Evolutionary conservation across 1,140 invertebrate genomes (phyloP).

Genomic region (Brachionus koreanus): DNA sequence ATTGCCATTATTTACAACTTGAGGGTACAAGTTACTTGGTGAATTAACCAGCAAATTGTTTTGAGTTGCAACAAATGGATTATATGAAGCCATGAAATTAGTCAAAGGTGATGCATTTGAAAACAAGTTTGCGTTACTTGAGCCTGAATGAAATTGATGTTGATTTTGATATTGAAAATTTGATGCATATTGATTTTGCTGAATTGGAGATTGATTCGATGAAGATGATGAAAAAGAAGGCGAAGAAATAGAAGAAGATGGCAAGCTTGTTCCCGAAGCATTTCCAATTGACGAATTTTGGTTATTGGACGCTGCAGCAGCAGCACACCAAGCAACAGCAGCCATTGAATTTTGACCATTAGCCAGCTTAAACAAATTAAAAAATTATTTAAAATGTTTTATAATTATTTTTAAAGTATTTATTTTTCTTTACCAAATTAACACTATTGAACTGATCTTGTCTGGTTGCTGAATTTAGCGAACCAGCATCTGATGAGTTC

Average conservation of each 20-base stretch:
- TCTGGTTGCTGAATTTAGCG: not conserved
- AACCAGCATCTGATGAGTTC: not conserved
- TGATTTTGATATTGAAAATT: conserved; percentile 15
- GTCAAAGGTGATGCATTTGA: conserved; percentile 8
- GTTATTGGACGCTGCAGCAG: conserved; percentile 21
- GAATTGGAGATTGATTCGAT: not conserved
- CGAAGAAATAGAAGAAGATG: not conserved
- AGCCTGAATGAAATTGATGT: conserved; percentile 1
- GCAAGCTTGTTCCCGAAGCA: not conserved
- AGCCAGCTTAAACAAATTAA: not conserved
- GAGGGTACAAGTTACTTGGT: not conserved
- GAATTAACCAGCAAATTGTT: conserved; percentile 7
- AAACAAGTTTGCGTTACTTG: not conserved
- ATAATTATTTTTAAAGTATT: not conserved
- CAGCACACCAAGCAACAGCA: conserved; percentile 22
- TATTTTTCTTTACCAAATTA: conserved; percentile 11
- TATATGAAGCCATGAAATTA: conserved; percentile 41
- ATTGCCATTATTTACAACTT: not conserved
- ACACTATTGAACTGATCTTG: conserved; percentile 28
- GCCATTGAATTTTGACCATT: conserved; percentile 37
- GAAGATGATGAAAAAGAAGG: conserved; percentile 15
- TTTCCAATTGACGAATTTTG: not conserved
- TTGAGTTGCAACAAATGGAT: conserved; percentile 30
- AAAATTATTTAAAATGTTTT: not conserved
- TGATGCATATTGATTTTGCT: not conserved